These are phyloP conservation scores for Drosophila meridiana DNA, from an alignment of 2,888 invertebrate species.

Conservation along the genomic window DNA sequence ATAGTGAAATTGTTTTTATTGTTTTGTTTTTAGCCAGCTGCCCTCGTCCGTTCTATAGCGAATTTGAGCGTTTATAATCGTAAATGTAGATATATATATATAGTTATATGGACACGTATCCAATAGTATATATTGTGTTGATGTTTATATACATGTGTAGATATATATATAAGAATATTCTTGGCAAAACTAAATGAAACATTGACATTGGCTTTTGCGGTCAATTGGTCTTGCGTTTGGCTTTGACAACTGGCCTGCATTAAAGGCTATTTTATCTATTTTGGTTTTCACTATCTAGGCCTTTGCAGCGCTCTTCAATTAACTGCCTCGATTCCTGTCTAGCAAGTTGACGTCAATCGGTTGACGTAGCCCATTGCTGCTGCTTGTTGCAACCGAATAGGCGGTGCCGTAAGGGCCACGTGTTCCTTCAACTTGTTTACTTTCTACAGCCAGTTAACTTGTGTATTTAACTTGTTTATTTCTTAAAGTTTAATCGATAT, in stretches of 20 bases:
- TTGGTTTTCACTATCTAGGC: constrained; percentile 33
- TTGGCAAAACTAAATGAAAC: constrained; percentile 71
- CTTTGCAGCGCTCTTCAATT: constrained; percentile 34
- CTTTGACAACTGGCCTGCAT: constrained; percentile 54
- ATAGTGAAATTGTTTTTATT: constrained; percentile 36
- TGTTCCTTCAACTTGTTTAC: constrained; percentile 20
- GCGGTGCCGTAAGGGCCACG: constrained; percentile 15
- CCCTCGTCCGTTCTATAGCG: constrained; percentile 18
- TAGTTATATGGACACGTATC: constrained; percentile 18
- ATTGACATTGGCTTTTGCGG: constrained; percentile 76
- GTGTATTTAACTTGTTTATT: constrained; percentile 23
- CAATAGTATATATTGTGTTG: constrained; percentile 5
- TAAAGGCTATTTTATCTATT: constrained; percentile 67
- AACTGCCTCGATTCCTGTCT: constrained; percentile 12
- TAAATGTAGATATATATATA: constrained; percentile 19
- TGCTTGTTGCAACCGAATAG: constrained; percentile 33
- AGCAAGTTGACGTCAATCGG: constrained; percentile 21
- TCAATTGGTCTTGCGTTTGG: constrained; percentile 56
- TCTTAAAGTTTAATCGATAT: constrained; percentile 59
- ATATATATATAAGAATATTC: constrained; percentile 26
- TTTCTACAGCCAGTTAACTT: constrained; percentile 1
- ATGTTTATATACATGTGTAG: constrained; percentile 3
- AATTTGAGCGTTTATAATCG: constrained; percentile 40
- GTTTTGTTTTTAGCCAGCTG: constrained; percentile 48
- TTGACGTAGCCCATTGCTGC: constrained; percentile 18